Base-by-base conservation (phyloP, 2,888 invertebrate genomes). In the Perithous albicinctus region DNA sequence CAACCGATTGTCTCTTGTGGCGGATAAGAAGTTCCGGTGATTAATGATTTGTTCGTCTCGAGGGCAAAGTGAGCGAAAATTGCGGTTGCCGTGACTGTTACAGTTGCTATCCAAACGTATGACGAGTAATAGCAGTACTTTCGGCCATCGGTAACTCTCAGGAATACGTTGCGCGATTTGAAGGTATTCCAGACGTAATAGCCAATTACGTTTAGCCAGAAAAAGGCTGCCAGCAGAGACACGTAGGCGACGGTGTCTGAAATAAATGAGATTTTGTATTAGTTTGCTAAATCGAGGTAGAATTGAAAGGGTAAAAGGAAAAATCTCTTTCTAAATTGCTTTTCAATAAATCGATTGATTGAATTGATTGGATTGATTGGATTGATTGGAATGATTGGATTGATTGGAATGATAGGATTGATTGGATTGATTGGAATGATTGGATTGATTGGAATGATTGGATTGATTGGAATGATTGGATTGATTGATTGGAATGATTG, bases 111-210 rank as follows among this genome's bases (percentile, higher is more conserved):
- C 97, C 97, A 97, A 0, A 96, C 96, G 86, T 96, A 97, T 48
- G 94, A 94, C 0, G 97, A 97, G 90, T 97, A 97, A 90, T 97
- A 97, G 89, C 97, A 97, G 91, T 97, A 97, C 93, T 97, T 97
- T 80, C 96, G 95, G 0, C 97, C 96, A 92, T 97, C 97, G 0
- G 97, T 97, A 76, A 97, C 96, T 75, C 97, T 94, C 3, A 97
- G 93, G 88, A 97, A 97, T 2, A 97, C 97, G 91, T 97, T 97
- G 61, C 97, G 94, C 4, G 97, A 97, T 88, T 97, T 96, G 91
- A 97, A 97, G 0, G 97, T 97, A 91, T 96, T 97, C 97, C 97
- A 97, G 83, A 97, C 96, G 91, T 97, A 97, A 91, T 96, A 97
- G 66, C 97, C 97, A 83, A 97, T 94, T 90, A 97, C 96, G 86